Evolutionary conservation across 37 sponge, comb jelly and placozoan genomes (phyloP).

Genomic region (Diacarnus erythraeanus): DNA sequence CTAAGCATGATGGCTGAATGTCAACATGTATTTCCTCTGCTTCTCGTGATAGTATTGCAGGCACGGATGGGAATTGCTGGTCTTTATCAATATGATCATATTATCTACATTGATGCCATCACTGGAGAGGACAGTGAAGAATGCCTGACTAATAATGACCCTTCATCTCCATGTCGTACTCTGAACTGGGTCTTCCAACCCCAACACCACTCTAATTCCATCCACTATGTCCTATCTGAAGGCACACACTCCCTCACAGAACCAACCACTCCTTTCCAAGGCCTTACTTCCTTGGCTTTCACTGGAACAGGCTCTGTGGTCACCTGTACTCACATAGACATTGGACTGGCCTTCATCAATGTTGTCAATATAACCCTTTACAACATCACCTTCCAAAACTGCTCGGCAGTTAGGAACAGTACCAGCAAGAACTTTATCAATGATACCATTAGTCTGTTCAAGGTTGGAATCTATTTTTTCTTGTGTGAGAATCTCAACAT

Average conservation of each 20-base stretch:
- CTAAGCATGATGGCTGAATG: too few species aligned
- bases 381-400: conserved; percentile 13
- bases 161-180: neutral
- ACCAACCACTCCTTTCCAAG: neutral
- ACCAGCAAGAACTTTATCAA: conserved; percentile 6
- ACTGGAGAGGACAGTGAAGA: conserved; percentile 1
- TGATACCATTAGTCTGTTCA: neutral
- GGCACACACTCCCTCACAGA: conserved; percentile 10
- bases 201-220: neutral
- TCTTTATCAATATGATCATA: neutral
- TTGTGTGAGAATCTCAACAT: conserved; percentile 21
- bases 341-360: conserved; percentile 38
- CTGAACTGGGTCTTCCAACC: conserved; percentile 22
- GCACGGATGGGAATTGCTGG: too few species aligned
- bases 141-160: neutral
- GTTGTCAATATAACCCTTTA: conserved; percentile 20
- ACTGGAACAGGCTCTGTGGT: conserved; percentile 14
- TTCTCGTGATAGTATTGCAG: too few species aligned
- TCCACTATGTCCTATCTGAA: neutral
- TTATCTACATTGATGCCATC: neutral
- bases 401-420: conserved; percentile 30
- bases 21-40: too few species aligned
- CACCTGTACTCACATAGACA: conserved; percentile 4
- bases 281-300: conserved; percentile 13
- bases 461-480: conserved; percentile 36